phyloP scores from a whole-genome alignment of 2,797 vertebrate genomes.

The Cuniculus paca region DNA sequence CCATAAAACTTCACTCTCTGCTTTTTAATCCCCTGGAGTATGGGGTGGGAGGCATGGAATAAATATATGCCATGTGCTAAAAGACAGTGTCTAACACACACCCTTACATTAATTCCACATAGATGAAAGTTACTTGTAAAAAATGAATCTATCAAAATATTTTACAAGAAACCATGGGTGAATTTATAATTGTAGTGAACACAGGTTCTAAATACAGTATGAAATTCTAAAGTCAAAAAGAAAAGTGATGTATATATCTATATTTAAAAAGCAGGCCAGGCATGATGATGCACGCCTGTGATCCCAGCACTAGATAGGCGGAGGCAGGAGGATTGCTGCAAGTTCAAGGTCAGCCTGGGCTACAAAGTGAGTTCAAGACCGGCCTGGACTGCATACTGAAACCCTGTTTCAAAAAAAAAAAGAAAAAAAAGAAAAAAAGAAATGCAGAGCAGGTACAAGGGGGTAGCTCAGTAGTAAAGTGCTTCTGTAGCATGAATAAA shows the following conservation, averaged over 20 bases:
- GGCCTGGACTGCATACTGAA: neutral
- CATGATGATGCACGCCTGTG: no score
- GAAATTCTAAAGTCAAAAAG: slow-evolving; percentile 18
- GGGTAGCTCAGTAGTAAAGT: neutral
- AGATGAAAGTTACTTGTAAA: neutral
- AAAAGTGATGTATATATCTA: slow-evolving; percentile 28
- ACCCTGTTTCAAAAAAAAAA: neutral
- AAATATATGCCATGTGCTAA: neutral
- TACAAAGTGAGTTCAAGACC: no score
- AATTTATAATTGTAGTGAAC: neutral
- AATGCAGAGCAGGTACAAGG: neutral
- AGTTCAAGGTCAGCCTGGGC: no score
- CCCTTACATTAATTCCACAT: neutral
- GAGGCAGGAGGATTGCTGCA: no score
- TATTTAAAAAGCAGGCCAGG: neutral
- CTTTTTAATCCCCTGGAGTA: neutral
- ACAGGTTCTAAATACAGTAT: neutral
- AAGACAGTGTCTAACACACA: neutral
- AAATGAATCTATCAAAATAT: neutral
- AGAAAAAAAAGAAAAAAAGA: no score
- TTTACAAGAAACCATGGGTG: neutral
- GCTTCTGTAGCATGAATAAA: neutral
- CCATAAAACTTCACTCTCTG: neutral
- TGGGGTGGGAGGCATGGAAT: neutral
- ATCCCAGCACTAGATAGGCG: no score